These are phyloP conservation scores for Epinephelus coioides DNA, from an alignment of 2,797 vertebrate genomes.

Conservation along the genomic window DNA sequence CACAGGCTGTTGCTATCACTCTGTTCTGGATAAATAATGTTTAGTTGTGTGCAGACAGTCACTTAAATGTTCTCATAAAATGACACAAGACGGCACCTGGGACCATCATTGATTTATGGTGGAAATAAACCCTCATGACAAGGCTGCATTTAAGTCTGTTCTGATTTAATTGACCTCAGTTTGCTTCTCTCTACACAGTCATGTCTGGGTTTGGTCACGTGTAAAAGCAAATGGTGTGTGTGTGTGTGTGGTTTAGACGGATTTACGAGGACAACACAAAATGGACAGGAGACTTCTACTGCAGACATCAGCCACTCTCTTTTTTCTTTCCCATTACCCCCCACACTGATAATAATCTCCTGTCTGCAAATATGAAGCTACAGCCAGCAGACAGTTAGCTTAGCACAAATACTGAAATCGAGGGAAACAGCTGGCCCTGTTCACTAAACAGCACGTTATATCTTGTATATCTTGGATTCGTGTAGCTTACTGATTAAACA, in stretches of 20 bases:
- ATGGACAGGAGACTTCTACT: slow-evolving; percentile 45
- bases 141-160: slow-evolving; percentile 24
- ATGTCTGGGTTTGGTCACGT: slow-evolving; percentile 29
- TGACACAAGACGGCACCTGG: slow-evolving; percentile 46
- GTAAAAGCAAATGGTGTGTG: slow-evolving; percentile 8
- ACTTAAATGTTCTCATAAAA: slow-evolving; percentile 42
- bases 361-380: no score
- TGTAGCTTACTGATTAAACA: no score
- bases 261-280: slow-evolving; percentile 68
- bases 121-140: slow-evolving; percentile 51
- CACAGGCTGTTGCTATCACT: slow-evolving; percentile 2
- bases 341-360: no score
- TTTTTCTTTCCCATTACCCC: not conserved
- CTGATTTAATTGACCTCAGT: slow-evolving; percentile 50
- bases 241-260: slow-evolving; percentile 20
- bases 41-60: slow-evolving; percentile 30
- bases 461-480: no score
- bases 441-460: no score
- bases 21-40: slow-evolving; percentile 17
- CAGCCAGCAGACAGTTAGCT: no score
- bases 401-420: no score
- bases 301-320: slow-evolving; percentile 17
- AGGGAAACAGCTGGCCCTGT: no score
- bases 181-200: slow-evolving; percentile 15
- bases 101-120: slow-evolving; percentile 51